Evolutionary conservation across 1,140 invertebrate species (phyloP).

Genomic region (Heliconius eleuchia): DNA sequence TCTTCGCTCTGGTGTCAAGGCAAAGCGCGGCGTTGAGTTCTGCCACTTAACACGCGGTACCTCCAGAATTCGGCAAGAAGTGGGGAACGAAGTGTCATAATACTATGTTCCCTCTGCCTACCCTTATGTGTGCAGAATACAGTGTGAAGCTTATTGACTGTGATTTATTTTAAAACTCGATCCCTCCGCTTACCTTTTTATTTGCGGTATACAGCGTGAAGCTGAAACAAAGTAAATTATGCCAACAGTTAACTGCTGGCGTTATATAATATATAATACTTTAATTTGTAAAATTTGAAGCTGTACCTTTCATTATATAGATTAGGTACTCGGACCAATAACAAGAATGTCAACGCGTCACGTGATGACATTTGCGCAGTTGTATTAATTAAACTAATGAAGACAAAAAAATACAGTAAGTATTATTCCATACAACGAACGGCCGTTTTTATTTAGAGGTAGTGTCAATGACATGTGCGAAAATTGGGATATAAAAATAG

Average conservation of each 20-base stretch:
- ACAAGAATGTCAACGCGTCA: background rate
- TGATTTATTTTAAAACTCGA: no score
- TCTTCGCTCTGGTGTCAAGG: no score
- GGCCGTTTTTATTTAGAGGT: background rate
- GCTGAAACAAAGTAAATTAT: no score
- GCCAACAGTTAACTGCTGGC: background rate
- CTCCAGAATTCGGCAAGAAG: no score
- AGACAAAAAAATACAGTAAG: background rate
- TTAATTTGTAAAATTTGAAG: background rate
- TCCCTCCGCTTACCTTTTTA: no score
- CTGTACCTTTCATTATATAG: background rate
- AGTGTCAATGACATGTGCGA: background rate
- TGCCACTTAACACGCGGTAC: no score
- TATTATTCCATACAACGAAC: background rate
- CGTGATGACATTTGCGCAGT: background rate
- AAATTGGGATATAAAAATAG: background rate
- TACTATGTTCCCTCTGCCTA: no score
- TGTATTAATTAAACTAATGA: background rate
- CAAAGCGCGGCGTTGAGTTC: no score
- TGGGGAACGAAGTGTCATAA: no score
- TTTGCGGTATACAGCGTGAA: no score
- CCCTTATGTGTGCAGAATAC: no score
- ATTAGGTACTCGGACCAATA: background rate
- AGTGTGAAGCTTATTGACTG: no score
- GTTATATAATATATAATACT: background rate